These are phyloP conservation scores for Calameuta pallipes DNA, from an alignment of 2,888 invertebrate genomes.

Conservation along the genomic window DNA sequence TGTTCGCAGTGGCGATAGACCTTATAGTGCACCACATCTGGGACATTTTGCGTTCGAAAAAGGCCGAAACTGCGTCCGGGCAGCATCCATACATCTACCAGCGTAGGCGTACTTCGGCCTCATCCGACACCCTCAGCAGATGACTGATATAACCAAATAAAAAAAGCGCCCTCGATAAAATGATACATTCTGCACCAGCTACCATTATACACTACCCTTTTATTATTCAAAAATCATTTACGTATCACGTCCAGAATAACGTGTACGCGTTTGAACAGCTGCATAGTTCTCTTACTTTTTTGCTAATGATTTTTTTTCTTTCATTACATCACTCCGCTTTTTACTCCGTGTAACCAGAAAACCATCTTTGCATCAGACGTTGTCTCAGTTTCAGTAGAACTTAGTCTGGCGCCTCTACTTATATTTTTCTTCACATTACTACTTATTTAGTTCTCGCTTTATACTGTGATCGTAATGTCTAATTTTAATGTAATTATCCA, in stretches of 20 bases:
- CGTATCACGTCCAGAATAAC: background rate
- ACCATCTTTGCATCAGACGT: background rate
- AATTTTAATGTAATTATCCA: background rate
- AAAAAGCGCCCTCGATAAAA: slow-evolving; percentile 10
- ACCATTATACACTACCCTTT: background rate
- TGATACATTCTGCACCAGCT: background rate
- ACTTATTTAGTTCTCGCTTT: background rate
- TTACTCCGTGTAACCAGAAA: background rate
- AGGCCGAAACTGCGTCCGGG: slow-evolving; percentile 67
- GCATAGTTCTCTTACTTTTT: background rate
- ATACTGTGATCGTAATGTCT: background rate
- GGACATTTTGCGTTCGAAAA: slow-evolving; percentile 85
- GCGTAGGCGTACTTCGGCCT: slow-evolving; percentile 61
- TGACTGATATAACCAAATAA: slow-evolving; percentile 49
- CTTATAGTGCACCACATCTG: slow-evolving; percentile 99
- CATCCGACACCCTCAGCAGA: slow-evolving; percentile 65
- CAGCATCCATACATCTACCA: slow-evolving; percentile 66
- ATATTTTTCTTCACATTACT: background rate
- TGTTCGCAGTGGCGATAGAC: slow-evolving; percentile 97
- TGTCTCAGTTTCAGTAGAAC: background rate
- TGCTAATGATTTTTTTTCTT: background rate
- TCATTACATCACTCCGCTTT: background rate
- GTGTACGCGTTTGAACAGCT: background rate
- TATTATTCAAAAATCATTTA: background rate
- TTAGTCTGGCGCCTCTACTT: background rate